Conservation (phyloP, 2,797 vertebrate species). For the Myotis findleyi region DNA sequence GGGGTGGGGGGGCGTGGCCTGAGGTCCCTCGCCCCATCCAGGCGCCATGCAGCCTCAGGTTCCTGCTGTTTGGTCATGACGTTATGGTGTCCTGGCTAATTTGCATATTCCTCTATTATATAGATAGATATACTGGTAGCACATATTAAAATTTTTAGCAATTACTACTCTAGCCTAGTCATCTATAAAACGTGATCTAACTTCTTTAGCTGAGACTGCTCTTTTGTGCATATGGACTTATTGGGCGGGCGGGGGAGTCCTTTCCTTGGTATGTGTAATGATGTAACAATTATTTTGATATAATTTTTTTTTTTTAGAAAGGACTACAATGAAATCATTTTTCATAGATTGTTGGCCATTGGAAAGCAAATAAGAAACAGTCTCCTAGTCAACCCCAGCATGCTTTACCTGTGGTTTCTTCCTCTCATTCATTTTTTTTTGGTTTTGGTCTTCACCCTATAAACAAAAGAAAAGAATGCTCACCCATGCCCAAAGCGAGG, state of each 20-base stretch:
- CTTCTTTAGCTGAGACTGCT: not conserved
- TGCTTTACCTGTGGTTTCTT: not conserved
- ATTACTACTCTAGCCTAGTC: not conserved
- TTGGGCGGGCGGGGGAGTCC: too few species aligned
- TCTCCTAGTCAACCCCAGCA: not conserved
- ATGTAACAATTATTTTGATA: not conserved
- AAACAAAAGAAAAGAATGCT: constrained; percentile 8
- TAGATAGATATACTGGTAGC: not conserved
- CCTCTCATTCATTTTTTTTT: accelerated
- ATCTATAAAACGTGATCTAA: not conserved
- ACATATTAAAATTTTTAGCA: not conserved
- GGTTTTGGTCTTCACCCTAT: not conserved
- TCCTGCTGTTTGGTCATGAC: too few species aligned
- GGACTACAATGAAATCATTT: not conserved
- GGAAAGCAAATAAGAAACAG: not conserved
- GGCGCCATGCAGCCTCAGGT: too few species aligned
- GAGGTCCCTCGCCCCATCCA: too few species aligned
- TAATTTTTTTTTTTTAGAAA: not conserved
- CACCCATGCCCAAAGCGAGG: not conserved
- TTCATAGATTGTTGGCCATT: not conserved
- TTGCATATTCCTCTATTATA: too few species aligned
- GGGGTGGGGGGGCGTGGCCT: too few species aligned
- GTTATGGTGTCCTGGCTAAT: too few species aligned
- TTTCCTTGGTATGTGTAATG: constrained; percentile 10
- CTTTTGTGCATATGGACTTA: not conserved